phyloP scores from a whole-genome alignment of 2,888 invertebrate species.

The Drosophila meridiana region DNA sequence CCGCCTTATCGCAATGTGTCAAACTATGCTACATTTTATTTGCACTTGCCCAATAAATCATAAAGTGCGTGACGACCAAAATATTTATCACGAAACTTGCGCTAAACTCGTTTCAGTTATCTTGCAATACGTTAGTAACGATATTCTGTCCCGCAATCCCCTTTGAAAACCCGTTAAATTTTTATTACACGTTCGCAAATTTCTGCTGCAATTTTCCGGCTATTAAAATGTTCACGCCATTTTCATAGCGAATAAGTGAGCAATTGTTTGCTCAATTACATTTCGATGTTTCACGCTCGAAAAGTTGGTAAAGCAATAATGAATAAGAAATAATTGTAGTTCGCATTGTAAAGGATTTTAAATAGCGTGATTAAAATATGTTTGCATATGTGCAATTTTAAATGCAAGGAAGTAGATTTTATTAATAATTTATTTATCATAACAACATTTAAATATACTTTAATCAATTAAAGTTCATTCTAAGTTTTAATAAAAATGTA shows the following conservation, averaged over 20 bases:
- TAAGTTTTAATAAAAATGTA: too few relatives aligned
- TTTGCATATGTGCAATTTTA: too few relatives aligned
- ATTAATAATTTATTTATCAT: too few relatives aligned
- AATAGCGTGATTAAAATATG: not conserved
- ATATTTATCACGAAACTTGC: slow-evolving; percentile 26
- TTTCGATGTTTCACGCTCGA: slow-evolving; percentile 32
- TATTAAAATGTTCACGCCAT: slow-evolving; percentile 57
- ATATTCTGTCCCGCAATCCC: not conserved
- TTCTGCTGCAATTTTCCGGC: slow-evolving; percentile 43
- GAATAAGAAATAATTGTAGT: slow-evolving; percentile 9
- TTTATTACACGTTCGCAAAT: slow-evolving; percentile 3
- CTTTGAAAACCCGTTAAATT: not conserved
- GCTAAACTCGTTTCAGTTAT: not conserved
- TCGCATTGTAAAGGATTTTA: slow-evolving; percentile 8
- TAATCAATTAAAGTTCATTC: too few relatives aligned
- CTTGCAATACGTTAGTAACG: not conserved
- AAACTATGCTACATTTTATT: slow-evolving; percentile 65
- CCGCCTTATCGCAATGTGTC: slow-evolving; percentile 75
- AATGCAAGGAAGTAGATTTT: too few relatives aligned
- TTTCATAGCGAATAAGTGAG: slow-evolving; percentile 27
- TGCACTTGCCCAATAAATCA: slow-evolving; percentile 64
- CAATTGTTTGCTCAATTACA: slow-evolving; percentile 58
- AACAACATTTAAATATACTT: too few relatives aligned
- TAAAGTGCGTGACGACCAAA: slow-evolving; percentile 10
- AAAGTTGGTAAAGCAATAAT: slow-evolving; percentile 13